Evolutionary conservation across 64 coral and sea anemone species (phyloP), one percentile per base, ranked within the genome.

Genomic region (Stichodactyla mertensii): DNA sequence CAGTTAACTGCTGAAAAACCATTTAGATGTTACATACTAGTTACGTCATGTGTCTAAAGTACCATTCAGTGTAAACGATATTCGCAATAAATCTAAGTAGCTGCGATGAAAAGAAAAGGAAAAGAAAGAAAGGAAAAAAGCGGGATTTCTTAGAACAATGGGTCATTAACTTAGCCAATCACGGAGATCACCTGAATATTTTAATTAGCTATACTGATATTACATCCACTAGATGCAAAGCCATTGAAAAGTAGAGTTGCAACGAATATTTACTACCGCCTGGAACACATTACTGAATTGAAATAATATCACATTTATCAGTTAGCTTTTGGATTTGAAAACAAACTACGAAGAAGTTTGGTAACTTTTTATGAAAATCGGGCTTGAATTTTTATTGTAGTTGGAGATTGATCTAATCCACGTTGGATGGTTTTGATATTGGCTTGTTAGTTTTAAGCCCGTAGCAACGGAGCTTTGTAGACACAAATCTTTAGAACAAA

Each of bases 121-220:
- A 58, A 58, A 0, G 56, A 15, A 58, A 58, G 14, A 0, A 58
- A 58, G 28, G 28, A 31, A 45, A 45, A 45, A 45, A 45, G 3
- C 36, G 36, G 36, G 36, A 45, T 45, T 45, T 45, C 0, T 4
- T 2, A 45, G 36, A 45, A 45, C 36, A 45, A 45, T 45, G 36
- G 36, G 24, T 74, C 69, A 69, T 69, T 69, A 74, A 27, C 24
- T 74, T 31, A 74, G 24, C 69, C 69, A 74, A 74, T 74, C 69
- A 74, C 36, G 36, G 1, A 45, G 12, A 26, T 26, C 12, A 74
- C 22, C 13, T 74, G n/a, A 31, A 4, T 27, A 74, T 36, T 69
- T 74, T 74, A 74, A 74, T 74, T 11, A 74, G 26, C 24, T 74
- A 58, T 5, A 11, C n/a, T n/a, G 56, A 58, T 11, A 58, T 58